Conservation (phyloP, 2,888 invertebrate genomes). For the Phyto melanocephala region DNA sequence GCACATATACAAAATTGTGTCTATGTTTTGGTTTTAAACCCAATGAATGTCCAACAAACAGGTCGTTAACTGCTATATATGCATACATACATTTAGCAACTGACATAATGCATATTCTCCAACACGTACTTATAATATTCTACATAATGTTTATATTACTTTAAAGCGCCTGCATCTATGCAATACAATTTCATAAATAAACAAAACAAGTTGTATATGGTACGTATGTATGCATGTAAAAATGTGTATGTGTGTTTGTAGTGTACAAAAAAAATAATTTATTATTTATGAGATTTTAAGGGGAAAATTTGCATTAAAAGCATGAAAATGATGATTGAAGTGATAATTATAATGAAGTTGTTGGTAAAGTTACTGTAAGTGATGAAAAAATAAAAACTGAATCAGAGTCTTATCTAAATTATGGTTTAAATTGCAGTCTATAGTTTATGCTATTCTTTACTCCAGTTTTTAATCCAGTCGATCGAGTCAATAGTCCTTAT, state of each 20-base stretch:
- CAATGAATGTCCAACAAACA: slow-evolving; percentile 17
- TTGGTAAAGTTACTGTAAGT: not conserved
- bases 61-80: slow-evolving; percentile 28
- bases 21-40: not conserved
- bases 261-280: slow-evolving; percentile 63
- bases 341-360: slow-evolving; percentile 47
- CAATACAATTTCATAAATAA: not conserved
- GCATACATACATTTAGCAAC: not conserved
- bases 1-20: not conserved
- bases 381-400: not conserved
- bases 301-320: slow-evolving; percentile 65
- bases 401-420: too few relatives aligned
- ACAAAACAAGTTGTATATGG: not conserved
- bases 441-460: too few relatives aligned
- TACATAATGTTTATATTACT: slow-evolving; percentile 7
- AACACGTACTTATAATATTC: not conserved
- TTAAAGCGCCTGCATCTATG: not conserved
- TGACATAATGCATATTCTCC: slow-evolving; percentile 15
- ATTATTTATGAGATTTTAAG: slow-evolving; percentile 67
- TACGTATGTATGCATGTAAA: not conserved
- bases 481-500: too few relatives aligned
- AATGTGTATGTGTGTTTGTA: not conserved
- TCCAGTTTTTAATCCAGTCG: too few relatives aligned
- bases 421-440: not conserved
- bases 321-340: slow-evolving; percentile 61